Evolutionary conservation across 2,113 vertebrate species (phyloP).

Genomic region (Myrmecophaga tridactyla): DNA sequence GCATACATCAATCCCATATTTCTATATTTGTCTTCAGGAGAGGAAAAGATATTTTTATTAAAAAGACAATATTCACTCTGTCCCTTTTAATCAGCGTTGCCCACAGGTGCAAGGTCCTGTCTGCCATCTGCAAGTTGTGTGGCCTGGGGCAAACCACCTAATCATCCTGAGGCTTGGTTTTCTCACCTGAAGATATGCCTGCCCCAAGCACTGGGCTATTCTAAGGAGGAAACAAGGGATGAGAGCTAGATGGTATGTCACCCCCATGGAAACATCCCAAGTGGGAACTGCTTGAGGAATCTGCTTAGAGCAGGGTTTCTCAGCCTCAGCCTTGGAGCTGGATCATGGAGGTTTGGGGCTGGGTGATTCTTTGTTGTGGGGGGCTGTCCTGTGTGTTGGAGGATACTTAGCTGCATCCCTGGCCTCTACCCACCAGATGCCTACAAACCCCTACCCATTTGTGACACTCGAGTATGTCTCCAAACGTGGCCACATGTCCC

Average conservation of each 20-base stretch:
- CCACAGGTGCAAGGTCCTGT: no score
- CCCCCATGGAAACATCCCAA: no score
- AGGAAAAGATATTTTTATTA: not conserved
- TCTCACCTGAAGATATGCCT: not conserved
- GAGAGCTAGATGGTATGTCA: not conserved
- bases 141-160: not conserved
- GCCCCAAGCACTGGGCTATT: not conserved
- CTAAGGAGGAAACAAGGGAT: not conserved
- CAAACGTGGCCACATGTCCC: not conserved
- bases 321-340: not conserved
- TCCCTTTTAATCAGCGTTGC: not conserved
- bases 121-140: not conserved
- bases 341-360: not conserved
- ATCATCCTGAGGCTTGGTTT: not conserved
- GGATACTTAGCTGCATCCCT: not conserved
- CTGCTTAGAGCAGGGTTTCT: not conserved
- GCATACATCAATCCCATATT: not conserved
- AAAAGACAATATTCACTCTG: not conserved
- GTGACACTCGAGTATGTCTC: not conserved
- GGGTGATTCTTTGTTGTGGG: not conserved
- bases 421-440: not conserved
- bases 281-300: not conserved
- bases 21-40: not conserved
- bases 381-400: no score
- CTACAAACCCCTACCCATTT: not conserved